Evolutionary conservation across 2,888 invertebrate genomes (phyloP).

Genomic region (Drosophila kanekoi): DNA sequence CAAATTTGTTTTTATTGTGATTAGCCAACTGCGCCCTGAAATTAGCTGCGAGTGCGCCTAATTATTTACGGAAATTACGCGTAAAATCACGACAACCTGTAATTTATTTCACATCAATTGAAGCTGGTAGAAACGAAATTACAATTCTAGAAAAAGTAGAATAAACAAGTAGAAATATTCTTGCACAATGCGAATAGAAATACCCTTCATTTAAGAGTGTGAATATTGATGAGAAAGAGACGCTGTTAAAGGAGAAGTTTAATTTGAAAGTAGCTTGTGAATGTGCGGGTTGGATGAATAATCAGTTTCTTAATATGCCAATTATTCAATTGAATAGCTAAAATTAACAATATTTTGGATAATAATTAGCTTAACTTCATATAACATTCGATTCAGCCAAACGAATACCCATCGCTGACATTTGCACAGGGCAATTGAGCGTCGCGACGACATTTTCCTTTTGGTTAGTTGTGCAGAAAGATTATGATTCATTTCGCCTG

Average conservation of each 20-base stretch:
- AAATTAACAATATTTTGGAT: too few relatives aligned
- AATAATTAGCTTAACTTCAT: too few relatives aligned
- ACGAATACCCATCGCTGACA: too few relatives aligned
- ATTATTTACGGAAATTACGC: slow-evolving; percentile 78
- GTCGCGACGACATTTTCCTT: background rate
- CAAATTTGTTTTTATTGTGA: slow-evolving; percentile 27
- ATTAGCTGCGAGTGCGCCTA: slow-evolving; percentile 52
- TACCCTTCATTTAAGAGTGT: background rate
- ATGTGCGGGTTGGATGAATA: too few relatives aligned
- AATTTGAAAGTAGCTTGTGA: too few relatives aligned
- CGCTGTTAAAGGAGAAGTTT: too few relatives aligned
- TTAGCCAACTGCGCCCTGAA: slow-evolving; percentile 46
- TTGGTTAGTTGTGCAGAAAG: background rate
- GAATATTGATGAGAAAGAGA: too few relatives aligned
- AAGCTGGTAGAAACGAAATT: slow-evolving; percentile 30
- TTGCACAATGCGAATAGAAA: background rate
- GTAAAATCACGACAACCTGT: slow-evolving; percentile 76
- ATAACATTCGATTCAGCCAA: too few relatives aligned
- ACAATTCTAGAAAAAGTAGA: background rate
- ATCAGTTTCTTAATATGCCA: too few relatives aligned
- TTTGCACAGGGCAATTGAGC: slow-evolving; percentile 1
- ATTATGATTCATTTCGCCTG: slow-evolving; percentile 36
- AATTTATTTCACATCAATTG: slow-evolving; percentile 75
- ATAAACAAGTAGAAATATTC: background rate
- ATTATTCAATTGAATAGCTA: too few relatives aligned